Percentiles rank a stretch among this genome's conserved stretches.
Evolutionary conservation across 1,140 invertebrate species (phyloP).

Genomic region (Macrobrachium rosenbergii): DNA sequence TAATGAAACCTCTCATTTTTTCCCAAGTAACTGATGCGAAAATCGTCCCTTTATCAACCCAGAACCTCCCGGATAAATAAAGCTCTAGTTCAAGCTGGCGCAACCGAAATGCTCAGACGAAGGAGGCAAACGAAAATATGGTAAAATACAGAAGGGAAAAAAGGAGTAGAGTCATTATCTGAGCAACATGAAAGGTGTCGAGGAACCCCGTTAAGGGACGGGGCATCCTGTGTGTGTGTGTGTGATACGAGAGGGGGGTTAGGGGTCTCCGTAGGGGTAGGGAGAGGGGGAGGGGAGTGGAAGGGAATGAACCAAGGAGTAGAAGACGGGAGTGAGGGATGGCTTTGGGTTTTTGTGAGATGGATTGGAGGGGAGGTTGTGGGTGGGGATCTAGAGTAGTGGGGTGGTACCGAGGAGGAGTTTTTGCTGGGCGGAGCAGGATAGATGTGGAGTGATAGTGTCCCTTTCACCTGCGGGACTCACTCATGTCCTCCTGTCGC

Average conservation of each 20-base stretch:
- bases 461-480: constrained; percentile 44
- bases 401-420: constrained; percentile 10
- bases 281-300: background rate
- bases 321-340: background rate
- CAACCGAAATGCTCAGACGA: too few species aligned
- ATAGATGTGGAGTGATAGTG: constrained; percentile 54
- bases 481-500: constrained; percentile 44
- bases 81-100: too few species aligned
- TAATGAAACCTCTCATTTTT: too few species aligned
- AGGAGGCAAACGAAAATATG: too few species aligned
- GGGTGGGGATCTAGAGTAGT: background rate
- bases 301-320: background rate
- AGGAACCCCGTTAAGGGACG: too few species aligned
- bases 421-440: constrained; percentile 14
- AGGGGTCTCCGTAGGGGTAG: background rate
- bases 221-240: background rate
- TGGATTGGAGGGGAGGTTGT: background rate
- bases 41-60: too few species aligned
- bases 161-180: too few species aligned
- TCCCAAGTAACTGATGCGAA: too few species aligned
- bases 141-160: too few species aligned
- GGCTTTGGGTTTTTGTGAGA: background rate
- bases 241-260: background rate
- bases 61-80: too few species aligned
- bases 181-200: too few species aligned